phyloP scores from a whole-genome alignment of 2,113 vertebrate species.

The Poeciliopsis occidentalis region DNA sequence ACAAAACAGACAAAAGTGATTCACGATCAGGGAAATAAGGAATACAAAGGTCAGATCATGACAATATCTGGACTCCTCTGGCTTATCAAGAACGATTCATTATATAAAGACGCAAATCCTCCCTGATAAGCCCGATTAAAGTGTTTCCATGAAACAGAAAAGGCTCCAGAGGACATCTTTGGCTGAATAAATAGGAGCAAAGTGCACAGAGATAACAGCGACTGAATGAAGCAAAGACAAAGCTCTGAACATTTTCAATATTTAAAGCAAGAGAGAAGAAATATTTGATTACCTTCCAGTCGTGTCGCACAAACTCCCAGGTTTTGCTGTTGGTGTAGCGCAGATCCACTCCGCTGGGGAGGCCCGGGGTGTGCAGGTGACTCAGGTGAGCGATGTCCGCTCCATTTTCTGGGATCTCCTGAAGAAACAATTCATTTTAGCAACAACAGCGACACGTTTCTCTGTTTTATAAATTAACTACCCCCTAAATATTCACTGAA shows the following conservation, averaged over 20 bases:
- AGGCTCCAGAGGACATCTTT: no score
- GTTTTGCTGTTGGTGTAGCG: constrained; percentile 78
- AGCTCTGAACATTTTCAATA: neutral
- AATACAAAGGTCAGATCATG: neutral
- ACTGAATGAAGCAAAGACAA: neutral
- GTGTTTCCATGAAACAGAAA: no score
- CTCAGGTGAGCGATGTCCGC: constrained; percentile 80
- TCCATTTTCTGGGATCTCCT: constrained; percentile 88
- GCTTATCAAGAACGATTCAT: no score
- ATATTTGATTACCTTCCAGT: constrained; percentile 76
- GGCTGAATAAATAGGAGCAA: neutral
- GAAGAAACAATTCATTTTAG: neutral
- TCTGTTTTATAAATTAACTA: no score
- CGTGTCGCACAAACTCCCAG: constrained; percentile 82
- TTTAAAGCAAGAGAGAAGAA: neutral
- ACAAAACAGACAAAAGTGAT: neutral
- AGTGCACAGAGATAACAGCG: neutral
- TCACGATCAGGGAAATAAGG: neutral
- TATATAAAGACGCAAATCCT: neutral
- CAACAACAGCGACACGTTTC: neutral
- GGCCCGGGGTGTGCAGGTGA: constrained; percentile 80
- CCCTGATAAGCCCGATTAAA: neutral
- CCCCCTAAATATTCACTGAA: no score
- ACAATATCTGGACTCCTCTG: neutral
- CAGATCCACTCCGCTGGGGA: constrained; percentile 78